Evolutionary conservation across 1,140 invertebrate genomes (phyloP).

Genomic region (Drosophila equinoxialis): DNA sequence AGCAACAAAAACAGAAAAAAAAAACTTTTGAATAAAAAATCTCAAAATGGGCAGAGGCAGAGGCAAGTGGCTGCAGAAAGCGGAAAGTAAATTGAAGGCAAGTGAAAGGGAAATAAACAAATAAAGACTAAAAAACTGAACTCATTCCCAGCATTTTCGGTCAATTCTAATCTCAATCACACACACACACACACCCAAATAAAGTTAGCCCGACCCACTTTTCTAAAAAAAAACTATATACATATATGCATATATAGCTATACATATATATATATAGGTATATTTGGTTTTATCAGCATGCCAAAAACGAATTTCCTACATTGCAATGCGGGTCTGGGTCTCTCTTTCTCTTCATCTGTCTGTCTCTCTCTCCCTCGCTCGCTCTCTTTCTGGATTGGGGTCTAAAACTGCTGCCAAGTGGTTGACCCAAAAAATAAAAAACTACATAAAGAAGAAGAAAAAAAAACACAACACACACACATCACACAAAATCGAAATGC

Average conservation of each 20-base stretch:
- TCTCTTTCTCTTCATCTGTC: neutral
- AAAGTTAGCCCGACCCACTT: conserved; percentile 59
- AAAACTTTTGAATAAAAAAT: conserved; percentile 38
- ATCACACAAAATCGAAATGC: conserved; percentile 73
- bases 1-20: conserved; percentile 54
- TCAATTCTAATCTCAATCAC: conserved; percentile 40
- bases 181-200: conserved; percentile 7
- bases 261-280: neutral
- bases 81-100: conserved; percentile 79
- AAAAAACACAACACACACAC: neutral
- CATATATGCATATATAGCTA: neutral
- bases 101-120: conserved; percentile 80
- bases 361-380: conserved; percentile 5
- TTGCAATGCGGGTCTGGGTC: conserved; percentile 69
- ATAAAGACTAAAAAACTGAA: conserved; percentile 45
- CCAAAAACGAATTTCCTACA: conserved; percentile 77
- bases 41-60: conserved; percentile 29
- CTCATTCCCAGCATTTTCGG: conserved; percentile 45
- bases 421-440: conserved; percentile 72
- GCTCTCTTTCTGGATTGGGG: neutral
- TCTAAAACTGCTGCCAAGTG: conserved; percentile 76
- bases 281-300: conserved; percentile 64
- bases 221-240: neutral
- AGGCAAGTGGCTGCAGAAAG: conserved; percentile 62
- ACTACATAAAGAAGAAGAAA: neutral